Conservation (phyloP, 2,113 vertebrate species). For the Poecile atricapillus region DNA sequence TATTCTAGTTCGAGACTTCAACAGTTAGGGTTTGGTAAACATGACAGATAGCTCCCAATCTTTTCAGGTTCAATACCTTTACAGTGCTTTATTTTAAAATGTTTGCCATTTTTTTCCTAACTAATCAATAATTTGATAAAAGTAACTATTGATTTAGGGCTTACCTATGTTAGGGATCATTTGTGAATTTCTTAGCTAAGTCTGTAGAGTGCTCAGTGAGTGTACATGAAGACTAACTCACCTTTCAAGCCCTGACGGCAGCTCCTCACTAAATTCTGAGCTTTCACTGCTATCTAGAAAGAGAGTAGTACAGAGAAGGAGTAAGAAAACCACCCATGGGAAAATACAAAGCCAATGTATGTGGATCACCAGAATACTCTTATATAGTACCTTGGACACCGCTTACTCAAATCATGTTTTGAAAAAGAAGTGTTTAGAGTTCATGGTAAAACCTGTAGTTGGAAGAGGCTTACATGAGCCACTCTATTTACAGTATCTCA, state of each 20-base stretch:
- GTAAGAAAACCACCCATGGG: slow-evolving; percentile 50
- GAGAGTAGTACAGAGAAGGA: slow-evolving; percentile 60
- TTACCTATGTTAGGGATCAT: not conserved
- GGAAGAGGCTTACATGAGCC: not conserved
- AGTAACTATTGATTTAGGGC: not conserved
- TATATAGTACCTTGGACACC: not conserved
- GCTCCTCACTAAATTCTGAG: slow-evolving; percentile 91
- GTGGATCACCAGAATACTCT: not conserved
- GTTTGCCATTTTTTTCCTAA: not conserved
- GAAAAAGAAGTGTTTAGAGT: not conserved
- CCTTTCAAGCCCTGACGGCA: slow-evolving; percentile 89
- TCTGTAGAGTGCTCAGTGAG: slow-evolving; percentile 7
- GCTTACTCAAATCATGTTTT: not conserved
- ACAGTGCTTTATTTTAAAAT: not conserved
- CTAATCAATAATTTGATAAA: not conserved
- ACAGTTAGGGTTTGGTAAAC: not conserved
- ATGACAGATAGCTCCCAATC: not conserved
- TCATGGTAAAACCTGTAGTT: not conserved
- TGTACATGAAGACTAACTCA: slow-evolving; percentile 72
- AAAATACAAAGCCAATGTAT: not conserved
- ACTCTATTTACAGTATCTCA: not conserved
- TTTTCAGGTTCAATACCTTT: not conserved
- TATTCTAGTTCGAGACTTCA: not conserved
- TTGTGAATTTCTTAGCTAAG: not conserved
- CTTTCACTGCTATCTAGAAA: slow-evolving; percentile 93